A percentile compares a stretch with the other conserved stretches of the same genome.
Evolutionary conservation across 2,113 vertebrate genomes (phyloP).

Genomic region (Sialia sialis): DNA sequence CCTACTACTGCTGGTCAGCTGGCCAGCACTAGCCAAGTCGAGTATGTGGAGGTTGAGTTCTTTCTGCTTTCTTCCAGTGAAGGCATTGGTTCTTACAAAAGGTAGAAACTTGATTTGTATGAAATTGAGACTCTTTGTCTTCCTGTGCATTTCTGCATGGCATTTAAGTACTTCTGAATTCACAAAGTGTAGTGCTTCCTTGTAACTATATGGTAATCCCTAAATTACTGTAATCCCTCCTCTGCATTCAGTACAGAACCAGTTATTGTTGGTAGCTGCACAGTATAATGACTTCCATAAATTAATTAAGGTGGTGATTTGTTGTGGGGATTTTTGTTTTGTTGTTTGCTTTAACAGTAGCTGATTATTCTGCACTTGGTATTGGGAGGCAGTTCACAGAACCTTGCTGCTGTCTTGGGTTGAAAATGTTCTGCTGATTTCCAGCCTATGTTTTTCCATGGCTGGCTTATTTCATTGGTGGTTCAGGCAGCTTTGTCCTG

Average conservation of each 20-base stretch:
- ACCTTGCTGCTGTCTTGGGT: not conserved
- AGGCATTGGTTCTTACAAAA: not conserved
- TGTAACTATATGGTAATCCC: slow-evolving; percentile 44
- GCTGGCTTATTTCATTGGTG: not conserved
- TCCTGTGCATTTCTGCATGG: not conserved
- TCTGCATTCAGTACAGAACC: slow-evolving; percentile 23
- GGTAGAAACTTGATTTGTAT: not conserved
- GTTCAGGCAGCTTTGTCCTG: not conserved
- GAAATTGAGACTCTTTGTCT: not conserved
- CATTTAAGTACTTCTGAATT: slow-evolving; percentile 1
- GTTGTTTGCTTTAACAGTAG: not conserved
- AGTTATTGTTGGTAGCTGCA: slow-evolving; percentile 26
- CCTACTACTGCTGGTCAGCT: not conserved
- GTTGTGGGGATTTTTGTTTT: not conserved
- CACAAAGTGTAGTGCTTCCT: slow-evolving; percentile 25
- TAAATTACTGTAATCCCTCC: slow-evolving; percentile 39
- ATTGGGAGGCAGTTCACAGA: not conserved
- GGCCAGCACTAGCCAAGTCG: not conserved
- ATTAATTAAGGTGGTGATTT: slow-evolving; percentile 23
- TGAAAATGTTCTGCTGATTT: slow-evolving; percentile 15
- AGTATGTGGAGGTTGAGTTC: not conserved
- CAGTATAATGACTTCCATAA: slow-evolving; percentile 34
- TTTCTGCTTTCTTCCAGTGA: not conserved
- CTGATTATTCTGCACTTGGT: slow-evolving; percentile 9
- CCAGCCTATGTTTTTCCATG: not conserved